Evolutionary conservation across 2,888 invertebrate genomes (phyloP), one percentile per base, ranked within the genome.

Genomic region (Rhamphomyia laevipes): DNA sequence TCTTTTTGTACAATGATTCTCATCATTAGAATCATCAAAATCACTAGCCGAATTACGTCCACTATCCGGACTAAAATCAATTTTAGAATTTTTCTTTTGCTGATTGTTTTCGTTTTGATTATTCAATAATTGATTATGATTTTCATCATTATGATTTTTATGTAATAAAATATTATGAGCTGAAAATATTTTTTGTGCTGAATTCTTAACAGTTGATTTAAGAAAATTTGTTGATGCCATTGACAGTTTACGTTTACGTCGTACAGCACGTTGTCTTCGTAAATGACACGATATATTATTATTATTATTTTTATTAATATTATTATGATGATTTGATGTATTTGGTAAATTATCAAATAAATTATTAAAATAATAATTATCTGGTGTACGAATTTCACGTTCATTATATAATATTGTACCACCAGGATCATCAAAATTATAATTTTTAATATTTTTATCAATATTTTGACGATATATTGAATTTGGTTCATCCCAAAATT

Each of bases 11-110:
- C 27, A 53, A 31, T 51, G 51, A 1, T 49, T 52, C n/a, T 50
- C 48, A 21, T 57, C 55, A 15, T 52, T 51, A 7, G 43, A 48
- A 18, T 62, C 61, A 18, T 61, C 61, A 23, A 58, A 55, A 48
- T 58, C 58, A 49, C 66, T 67, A 11, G 62, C 62, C 1, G 68
- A 67, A 55, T 68, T 68, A 49, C 66, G 66, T 1, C 68, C 68
- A 46, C 69, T 68, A 51, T 68, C 69, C 15, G 67, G 67, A 48
- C 69, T 63, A 5, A 60, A 44, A 48, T 68, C 62, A 48, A 56
- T 15, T 53, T 48, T 16, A 2, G 41, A 11, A 17, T 50, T 44
- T 4, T 2, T 13, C 15, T 21, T 46, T 13, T 9, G 13, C 12
- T 5, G 15, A 12, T 15, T 4, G 16, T 12, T 13, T n/a, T 2